Base-by-base conservation (phyloP, 2,888 invertebrate genomes). In the Drosophila nr. medialis region DNA sequence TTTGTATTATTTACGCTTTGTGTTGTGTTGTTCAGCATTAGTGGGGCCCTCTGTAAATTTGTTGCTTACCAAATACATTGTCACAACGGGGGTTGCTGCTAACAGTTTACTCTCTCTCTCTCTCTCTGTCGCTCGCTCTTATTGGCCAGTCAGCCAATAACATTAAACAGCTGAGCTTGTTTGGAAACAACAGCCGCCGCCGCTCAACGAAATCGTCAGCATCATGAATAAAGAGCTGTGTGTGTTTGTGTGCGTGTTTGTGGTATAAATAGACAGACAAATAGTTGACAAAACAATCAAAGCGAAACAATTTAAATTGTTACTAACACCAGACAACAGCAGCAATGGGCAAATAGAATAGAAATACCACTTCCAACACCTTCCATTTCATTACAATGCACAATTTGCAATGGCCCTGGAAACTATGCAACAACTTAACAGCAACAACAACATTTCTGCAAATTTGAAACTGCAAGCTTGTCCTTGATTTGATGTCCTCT, bases 101-200 rank as follows among this genome's bases (percentile, higher is more conserved):
- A 42, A 38, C 61, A 69, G n/a, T 51, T 55, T 38, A 38, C 70
- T 40, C 71, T 71, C 40, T n/a, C 8, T 27, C n/a, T 55, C 13
- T 48, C 21, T 18, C 38, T 60, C 67, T 49, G 38, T 67, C 64
- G 51, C 64, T 50, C 29, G 27, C 59, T 42, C 45, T 71, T 61
- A 21, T 42, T 48, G 10, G 32, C n/a, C 32, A 56, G 74, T 11
- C 74, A 81, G 83, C 84, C 89, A 86, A 84, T 81, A 86, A 90
- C 86, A 90, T 89, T 80, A 86, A 90, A 91, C 90, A 90, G 90
- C 91, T 90, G 90, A 90, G 91, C 81, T 85, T 82, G 89, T 89
- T 90, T 84, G 82, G 67, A 82, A 89, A 89, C 79, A 89, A 85
- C 77, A 77, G 89, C 80, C 86, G 83, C 38, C 72, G 62, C 38